Evolutionary conservation across 2,888 invertebrate genomes (phyloP), one percentile per base, ranked within the genome.

Genomic region (Diarsia rubi): DNA sequence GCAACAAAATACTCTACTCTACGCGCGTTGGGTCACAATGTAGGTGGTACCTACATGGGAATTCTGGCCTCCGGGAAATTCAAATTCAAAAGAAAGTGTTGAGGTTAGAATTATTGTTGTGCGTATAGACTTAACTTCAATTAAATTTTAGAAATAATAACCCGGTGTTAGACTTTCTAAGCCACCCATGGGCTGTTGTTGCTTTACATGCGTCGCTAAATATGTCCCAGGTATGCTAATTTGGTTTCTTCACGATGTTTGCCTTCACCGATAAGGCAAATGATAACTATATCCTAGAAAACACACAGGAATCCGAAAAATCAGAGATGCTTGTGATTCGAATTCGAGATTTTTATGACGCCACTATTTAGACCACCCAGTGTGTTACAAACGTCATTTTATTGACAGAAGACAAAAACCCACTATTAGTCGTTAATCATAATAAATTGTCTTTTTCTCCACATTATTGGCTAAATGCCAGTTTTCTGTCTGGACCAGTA

Each of bases 391-490:
- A 14, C 5, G 24, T 54, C 14, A 54, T 44, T 62, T 42, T 42
- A n/a, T 24, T 62, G 42, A 62, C 42, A 42, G 62, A 62, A 62
- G 14, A 42, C 12, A 60, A 42, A 37, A 78, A 42, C 6, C 5
- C 9, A 14, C 37, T 45, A n/a, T 37, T 60, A 27, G 52, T 42
- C 37, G n/a, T 49, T 21, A 64, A 57, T 79, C 49, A 64, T 45
- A 79, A 59, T 24, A 44, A 54, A 73, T 57, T n/a, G 57, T 64
- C n/a, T 64, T 57, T 19, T 76, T 59, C 42, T 11, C 44, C 14
- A 49, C 11, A 45, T 57, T 79, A 76, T 63, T 80, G 76, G 76
- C 73, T 44, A 6, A 1, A 44, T 19, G 57, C 76, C 76, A 79
- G 27, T 27, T n/a, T 73, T 19, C 44, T 27, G 63, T 64, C 80